Evolutionary conservation across 1,140 invertebrate genomes (phyloP).

Genomic region (Tribolium madens): DNA sequence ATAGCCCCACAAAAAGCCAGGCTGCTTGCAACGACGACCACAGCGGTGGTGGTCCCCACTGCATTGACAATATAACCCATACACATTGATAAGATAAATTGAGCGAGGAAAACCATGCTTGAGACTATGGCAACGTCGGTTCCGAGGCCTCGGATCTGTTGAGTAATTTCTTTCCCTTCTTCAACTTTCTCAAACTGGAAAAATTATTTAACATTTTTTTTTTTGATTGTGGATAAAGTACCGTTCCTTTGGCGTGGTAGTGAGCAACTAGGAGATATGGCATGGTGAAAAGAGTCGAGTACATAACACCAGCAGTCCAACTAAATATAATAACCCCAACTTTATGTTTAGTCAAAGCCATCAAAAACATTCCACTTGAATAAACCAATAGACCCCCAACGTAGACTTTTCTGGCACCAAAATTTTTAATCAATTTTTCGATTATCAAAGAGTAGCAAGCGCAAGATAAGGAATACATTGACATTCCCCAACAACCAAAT

Average conservation of each 20-base stretch:
- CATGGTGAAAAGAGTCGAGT: conserved; percentile 97
- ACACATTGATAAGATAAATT: conserved; percentile 88
- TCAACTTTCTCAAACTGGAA: conserved; percentile 75
- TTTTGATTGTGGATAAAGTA: conserved; percentile 66
- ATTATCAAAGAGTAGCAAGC: conserved; percentile 92
- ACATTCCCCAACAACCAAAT: conserved; percentile 97
- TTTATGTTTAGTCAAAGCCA: conserved; percentile 83
- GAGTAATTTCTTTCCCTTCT: conserved; percentile 67
- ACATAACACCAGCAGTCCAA: conserved; percentile 95
- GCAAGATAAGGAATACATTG: conserved; percentile 95
- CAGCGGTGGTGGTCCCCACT: conserved; percentile 88
- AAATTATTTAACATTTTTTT: background rate
- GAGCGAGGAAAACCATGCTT: conserved; percentile 95
- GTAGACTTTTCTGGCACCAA: conserved; percentile 87
- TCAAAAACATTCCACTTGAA: conserved; percentile 87
- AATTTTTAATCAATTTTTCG: conserved; percentile 86
- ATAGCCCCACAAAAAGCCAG: conserved; percentile 87
- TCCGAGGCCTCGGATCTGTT: conserved; percentile 84
- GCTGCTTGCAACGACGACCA: conserved; percentile 84
- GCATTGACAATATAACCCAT: conserved; percentile 87
- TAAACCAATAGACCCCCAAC: conserved; percentile 92
- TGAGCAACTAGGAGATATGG: conserved; percentile 94
- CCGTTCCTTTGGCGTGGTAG: conserved; percentile 89
- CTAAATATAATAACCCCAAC: conserved; percentile 89
- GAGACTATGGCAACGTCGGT: conserved; percentile 94